Conservation (phyloP, 2,888 invertebrate genomes). For the Caprella mutica region DNA sequence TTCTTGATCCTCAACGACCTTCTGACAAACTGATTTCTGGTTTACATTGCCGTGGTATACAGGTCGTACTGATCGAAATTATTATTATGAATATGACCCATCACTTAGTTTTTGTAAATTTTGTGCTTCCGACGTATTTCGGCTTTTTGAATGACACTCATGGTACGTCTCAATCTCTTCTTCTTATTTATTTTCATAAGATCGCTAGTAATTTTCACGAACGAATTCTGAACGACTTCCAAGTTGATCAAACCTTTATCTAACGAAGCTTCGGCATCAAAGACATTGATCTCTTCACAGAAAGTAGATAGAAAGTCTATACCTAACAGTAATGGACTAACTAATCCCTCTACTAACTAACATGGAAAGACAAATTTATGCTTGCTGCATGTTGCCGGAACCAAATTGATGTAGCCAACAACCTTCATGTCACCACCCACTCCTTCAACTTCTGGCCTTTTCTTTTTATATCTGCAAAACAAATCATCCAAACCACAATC, state of each 20-base stretch:
- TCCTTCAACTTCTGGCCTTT: constrained; percentile 4
- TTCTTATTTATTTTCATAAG: too few species aligned
- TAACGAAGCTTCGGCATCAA: neutral
- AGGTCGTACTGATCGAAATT: too few species aligned
- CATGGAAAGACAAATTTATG: constrained; percentile 12
- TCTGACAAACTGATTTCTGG: too few species aligned
- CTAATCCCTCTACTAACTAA: constrained; percentile 7
- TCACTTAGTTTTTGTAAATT: too few species aligned
- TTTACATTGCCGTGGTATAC: too few species aligned
- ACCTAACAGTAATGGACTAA: constrained; percentile 5
- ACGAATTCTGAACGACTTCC: too few species aligned
- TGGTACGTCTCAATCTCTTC: too few species aligned
- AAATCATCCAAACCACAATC: constrained; percentile 4
- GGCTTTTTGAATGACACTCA: too few species aligned
- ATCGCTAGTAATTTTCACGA: too few species aligned
- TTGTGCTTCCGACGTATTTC: too few species aligned
- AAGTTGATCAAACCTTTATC: neutral
- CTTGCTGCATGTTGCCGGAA: constrained; percentile 8
- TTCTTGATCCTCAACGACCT: too few species aligned
- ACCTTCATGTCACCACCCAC: constrained; percentile 15
- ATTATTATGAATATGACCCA: too few species aligned
- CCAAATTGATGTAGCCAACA: constrained; percentile 3
- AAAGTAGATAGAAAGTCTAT: constrained; percentile 12
- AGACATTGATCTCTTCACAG: neutral
- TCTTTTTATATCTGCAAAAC: neutral